Evolutionary conservation across 2,113 vertebrate genomes (phyloP).

Genomic region (Carlito syrichta): DNA sequence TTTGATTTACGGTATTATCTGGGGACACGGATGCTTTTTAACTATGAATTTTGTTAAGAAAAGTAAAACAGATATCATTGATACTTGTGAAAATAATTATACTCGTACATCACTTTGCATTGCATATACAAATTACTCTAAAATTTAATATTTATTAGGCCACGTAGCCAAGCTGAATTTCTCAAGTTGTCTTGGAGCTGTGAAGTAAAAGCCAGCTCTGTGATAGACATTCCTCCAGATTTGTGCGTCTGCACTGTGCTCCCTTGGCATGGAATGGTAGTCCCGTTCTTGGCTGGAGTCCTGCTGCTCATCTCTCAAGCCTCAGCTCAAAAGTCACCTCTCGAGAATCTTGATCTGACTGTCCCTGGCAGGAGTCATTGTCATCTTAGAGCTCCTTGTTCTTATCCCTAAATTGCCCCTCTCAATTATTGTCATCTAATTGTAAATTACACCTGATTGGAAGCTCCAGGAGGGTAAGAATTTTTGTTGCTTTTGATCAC

Average conservation of each 20-base stretch:
- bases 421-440: not conserved
- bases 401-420: not conserved
- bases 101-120: not conserved
- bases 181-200: not conserved
- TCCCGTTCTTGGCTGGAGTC: not conserved
- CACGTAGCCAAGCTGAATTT: not conserved
- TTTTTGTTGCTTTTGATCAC: not conserved
- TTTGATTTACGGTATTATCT: not conserved
- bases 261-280: not conserved
- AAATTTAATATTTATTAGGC: not conserved
- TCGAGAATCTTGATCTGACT: not conserved
- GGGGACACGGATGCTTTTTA: conserved; percentile 2
- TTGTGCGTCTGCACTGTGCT: not conserved
- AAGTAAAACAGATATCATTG: not conserved
- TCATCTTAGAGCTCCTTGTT: not conserved
- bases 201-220: not conserved
- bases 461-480: not conserved
- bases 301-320: not conserved
- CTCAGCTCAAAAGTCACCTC: not conserved
- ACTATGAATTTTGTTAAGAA: conserved; percentile 1
- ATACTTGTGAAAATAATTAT: not conserved
- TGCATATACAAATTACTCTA: not conserved
- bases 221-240: not conserved
- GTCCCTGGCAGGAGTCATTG: not conserved
- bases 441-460: not conserved